phyloP scores from a whole-genome alignment of 2,888 invertebrate species.

The Drosophila greeni region DNA sequence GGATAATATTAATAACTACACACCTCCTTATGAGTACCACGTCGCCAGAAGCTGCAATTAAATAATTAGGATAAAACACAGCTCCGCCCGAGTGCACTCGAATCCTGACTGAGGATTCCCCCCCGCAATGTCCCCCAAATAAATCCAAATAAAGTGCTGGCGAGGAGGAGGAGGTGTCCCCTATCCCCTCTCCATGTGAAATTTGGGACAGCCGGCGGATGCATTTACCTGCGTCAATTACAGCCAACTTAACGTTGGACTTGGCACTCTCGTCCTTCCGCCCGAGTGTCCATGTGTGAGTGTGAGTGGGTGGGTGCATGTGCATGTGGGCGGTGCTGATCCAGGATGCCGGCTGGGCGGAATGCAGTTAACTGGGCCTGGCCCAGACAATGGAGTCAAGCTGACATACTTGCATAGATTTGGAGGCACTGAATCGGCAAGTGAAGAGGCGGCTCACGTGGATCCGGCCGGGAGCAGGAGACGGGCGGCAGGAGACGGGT shows the following conservation, averaged over 20 bases:
- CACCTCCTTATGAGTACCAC: not conserved
- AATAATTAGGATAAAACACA: conserved; percentile 2
- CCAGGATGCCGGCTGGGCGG: conserved; percentile 5
- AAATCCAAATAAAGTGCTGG: conserved; percentile 13
- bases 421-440: conserved; percentile 7
- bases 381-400: conserved; percentile 55
- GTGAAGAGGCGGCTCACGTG: conserved; percentile 1
- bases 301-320: not conserved
- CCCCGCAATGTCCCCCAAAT: not conserved
- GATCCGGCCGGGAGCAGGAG: conserved; percentile 11
- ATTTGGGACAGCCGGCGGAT: conserved; percentile 6
- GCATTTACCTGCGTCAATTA: conserved; percentile 40
- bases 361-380: conserved; percentile 31
- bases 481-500: not conserved
- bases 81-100: conserved; percentile 1
- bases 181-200: not conserved
- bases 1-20: not conserved
- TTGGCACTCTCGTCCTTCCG: conserved; percentile 19
- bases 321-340: not conserved
- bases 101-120: not conserved
- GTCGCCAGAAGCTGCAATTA: not conserved
- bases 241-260: conserved; percentile 37
- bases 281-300: not conserved
- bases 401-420: conserved; percentile 55
- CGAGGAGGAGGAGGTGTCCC: no score